Percentiles rank a stretch among this genome's conserved stretches.
These are phyloP conservation scores for Halichondria panicea DNA, from an alignment of 37 sponge, comb jelly and placozoan species.

Conservation along the genomic window DNA sequence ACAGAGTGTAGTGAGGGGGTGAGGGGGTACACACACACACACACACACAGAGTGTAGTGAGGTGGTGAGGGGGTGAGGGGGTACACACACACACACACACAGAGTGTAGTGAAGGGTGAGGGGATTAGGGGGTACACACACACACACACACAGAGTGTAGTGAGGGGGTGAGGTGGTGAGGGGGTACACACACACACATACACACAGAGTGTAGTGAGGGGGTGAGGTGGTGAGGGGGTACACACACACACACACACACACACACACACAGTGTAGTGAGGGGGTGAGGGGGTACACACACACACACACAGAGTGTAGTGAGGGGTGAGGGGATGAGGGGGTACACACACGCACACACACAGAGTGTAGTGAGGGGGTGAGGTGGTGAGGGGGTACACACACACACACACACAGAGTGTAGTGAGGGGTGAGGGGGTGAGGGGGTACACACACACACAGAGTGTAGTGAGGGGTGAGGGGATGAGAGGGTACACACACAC, in stretches of 20 bases:
- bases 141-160: background rate
- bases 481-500: background rate
- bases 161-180: slow-evolving; percentile 2
- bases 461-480: background rate
- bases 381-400: too few relatives aligned
- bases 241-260: too few relatives aligned
- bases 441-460: background rate
- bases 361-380: too few relatives aligned
- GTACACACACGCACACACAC: too few relatives aligned
- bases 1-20: too few relatives aligned
- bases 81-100: background rate
- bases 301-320: too few relatives aligned
- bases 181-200: background rate
- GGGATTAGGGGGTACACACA: slow-evolving; percentile 43
- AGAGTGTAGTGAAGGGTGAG: too few relatives aligned
- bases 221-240: background rate
- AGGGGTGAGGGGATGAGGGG: too few relatives aligned
- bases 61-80: background rate
- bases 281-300: background rate
- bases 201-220: background rate
- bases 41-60: too few relatives aligned
- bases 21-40: too few relatives aligned
- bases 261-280: background rate
- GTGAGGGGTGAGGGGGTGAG: background rate
- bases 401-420: too few relatives aligned